Percentiles rank a stretch among this genome's conserved stretches.
phyloP scores from a whole-genome alignment of 2,113 vertebrate genomes.

The Emydocephalus ijimae region DNA sequence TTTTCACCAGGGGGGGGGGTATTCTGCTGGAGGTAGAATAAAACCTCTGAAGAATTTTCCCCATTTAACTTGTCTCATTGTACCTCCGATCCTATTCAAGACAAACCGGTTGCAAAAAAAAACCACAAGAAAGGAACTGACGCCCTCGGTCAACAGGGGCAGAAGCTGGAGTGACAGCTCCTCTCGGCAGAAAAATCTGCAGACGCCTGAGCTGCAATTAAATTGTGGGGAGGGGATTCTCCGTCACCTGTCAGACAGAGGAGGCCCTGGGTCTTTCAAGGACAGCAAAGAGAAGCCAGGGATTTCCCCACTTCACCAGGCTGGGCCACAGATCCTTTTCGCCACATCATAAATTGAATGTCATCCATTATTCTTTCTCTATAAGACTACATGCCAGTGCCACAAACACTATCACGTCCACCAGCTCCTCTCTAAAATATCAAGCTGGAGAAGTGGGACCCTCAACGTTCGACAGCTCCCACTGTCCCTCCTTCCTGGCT shows the following conservation, averaged over 20 bases:
- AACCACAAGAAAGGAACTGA: slow-evolving; percentile 24
- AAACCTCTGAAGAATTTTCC: slow-evolving; percentile 46
- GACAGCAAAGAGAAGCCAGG: background rate
- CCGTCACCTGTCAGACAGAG: background rate
- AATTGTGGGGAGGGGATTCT: slow-evolving; percentile 18
- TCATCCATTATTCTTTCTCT: too few species aligned
- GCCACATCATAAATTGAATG: background rate
- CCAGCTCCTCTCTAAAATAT: background rate
- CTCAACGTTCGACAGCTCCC: background rate
- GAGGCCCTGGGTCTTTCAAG: background rate
- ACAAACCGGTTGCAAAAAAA: slow-evolving; percentile 49
- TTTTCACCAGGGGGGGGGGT: slow-evolving; percentile 58
- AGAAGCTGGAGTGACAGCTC: slow-evolving; percentile 48
- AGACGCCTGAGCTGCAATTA: slow-evolving; percentile 33
- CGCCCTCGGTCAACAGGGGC: slow-evolving; percentile 31
- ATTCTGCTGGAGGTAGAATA: slow-evolving; percentile 55
- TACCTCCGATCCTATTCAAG: slow-evolving; percentile 54
- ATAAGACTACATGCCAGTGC: too few species aligned
- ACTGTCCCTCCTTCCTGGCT: background rate
- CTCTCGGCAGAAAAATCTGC: background rate
- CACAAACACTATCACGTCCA: background rate
- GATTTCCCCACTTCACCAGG: background rate
- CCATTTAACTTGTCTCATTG: slow-evolving; percentile 42
- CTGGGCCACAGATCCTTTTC: background rate
- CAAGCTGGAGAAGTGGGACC: background rate